Evolutionary conservation across 2,888 invertebrate species (phyloP), one percentile per base, ranked within the genome.

Genomic region (Epirrhoe alternata): DNA sequence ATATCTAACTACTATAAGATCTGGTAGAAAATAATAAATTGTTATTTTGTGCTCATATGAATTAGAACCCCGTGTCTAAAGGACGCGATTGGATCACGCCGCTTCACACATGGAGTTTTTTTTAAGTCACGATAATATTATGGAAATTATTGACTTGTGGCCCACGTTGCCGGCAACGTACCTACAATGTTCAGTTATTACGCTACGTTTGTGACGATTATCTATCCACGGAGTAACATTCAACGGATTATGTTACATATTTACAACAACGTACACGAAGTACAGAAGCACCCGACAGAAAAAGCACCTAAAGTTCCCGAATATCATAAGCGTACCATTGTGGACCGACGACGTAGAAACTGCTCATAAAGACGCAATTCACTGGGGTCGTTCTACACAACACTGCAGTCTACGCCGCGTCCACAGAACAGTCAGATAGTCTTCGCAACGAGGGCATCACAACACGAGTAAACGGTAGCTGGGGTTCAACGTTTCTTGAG

Each of bases 201-300:
- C 72, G 70, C 77, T 79, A 78, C 68, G 77, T 85, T 88, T 89
- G 88, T 88, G 88, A 89, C 88, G 84, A 77, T 80, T 73, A 77
- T 79, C 85, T 82, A 85, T 87, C 86, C 87, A 88, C 87, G 88
- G 87, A 88, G 88, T 82, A 86, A 83, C 80, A 80, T 84, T 85
- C 75, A 83, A 84, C 82, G 74, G 82, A 85, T 84, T 90, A 88
- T 85, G 78, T 86, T 85, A 87, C 85, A 89, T 92, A 93, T 92
- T 89, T 92, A 92, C 92, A 92, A 85, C 82, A 82, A 86, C 80
- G 86, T 90, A 90, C 89, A 90, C 89, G 80, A 86, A 88, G 88
- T 90, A 89, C 86, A 88, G 88, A 92, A 93, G 93, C 93, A 92
- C 93, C 93, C 88, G 90, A 92, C 87, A 89, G 87, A 89, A 89